Evolutionary conservation across 53 echinoderm and acorn worm species (phyloP).

Genomic region (Antedon mediterranea): DNA sequence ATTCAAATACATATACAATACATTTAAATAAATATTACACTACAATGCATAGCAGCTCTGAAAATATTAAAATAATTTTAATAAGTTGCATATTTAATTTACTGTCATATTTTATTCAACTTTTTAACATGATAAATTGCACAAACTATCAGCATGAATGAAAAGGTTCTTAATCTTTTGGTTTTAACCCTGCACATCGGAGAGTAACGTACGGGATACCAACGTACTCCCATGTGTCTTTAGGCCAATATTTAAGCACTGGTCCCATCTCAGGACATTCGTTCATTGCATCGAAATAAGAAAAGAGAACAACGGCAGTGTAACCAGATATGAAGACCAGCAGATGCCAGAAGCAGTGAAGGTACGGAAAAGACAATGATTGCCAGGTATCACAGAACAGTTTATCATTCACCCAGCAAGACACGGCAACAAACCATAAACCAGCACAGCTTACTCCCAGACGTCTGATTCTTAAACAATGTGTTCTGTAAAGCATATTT

Average conservation of each 20-base stretch:
- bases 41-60: no score
- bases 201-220: slow-evolving; percentile 84
- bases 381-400: slow-evolving; percentile 81
- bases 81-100: neutral
- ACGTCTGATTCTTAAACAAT: slow-evolving; percentile 46
- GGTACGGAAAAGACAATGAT: slow-evolving; percentile 67
- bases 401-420: slow-evolving; percentile 68
- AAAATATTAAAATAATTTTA: no score
- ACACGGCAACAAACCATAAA: slow-evolving; percentile 49
- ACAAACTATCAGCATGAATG: neutral
- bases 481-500: slow-evolving; percentile 20
- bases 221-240: slow-evolving; percentile 58
- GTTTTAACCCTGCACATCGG: slow-evolving; percentile 55
- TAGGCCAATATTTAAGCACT: slow-evolving; percentile 78
- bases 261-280: slow-evolving; percentile 95
- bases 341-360: slow-evolving; percentile 98
- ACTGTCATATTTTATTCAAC: neutral
- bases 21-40: no score
- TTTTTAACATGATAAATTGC: neutral
- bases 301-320: slow-evolving; percentile 69
- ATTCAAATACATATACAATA: no score
- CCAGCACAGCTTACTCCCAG: slow-evolving; percentile 44
- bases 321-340: slow-evolving; percentile 75
- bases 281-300: slow-evolving; percentile 96
- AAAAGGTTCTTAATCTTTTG: slow-evolving; percentile 18